A percentile compares a stretch with the other conserved stretches of the same genome.
phyloP scores from a whole-genome alignment of 64 coral and sea anemone genomes.

The Montipora foliosa region DNA sequence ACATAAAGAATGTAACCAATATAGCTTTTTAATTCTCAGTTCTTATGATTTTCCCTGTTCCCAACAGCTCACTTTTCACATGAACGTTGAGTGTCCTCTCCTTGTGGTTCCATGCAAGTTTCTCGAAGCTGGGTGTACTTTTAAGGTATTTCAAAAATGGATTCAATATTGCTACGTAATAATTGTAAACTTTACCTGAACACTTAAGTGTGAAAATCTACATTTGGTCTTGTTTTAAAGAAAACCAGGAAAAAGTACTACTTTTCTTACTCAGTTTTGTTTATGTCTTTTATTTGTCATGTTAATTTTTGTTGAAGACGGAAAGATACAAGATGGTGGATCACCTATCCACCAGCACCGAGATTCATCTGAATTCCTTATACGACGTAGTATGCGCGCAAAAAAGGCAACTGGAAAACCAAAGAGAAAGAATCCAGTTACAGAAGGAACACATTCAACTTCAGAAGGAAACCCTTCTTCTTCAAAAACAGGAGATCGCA shows the following conservation, averaged over 20 bases:
- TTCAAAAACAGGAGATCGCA: slow-evolving; percentile 85
- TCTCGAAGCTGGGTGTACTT: slow-evolving; percentile 86
- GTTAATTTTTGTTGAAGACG: slow-evolving; percentile 55
- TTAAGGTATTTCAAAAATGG: slow-evolving; percentile 69
- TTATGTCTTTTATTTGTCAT: background rate
- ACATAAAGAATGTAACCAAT: background rate
- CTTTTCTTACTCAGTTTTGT: background rate
- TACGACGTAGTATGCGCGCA: slow-evolving; percentile 75
- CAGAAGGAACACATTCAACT: slow-evolving; percentile 99
- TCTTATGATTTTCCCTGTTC: background rate
- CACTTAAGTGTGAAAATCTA: background rate
- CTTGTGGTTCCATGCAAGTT: slow-evolving; percentile 90
- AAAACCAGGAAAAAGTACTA: too few relatives aligned
- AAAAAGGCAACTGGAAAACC: slow-evolving; percentile 82
- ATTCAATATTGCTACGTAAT: background rate
- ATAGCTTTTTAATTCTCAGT: background rate
- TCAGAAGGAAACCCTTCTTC: slow-evolving; percentile 85
- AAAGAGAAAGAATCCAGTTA: slow-evolving; percentile 89
- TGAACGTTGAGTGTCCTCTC: slow-evolving; percentile 82
- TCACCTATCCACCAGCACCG: slow-evolving; percentile 62
- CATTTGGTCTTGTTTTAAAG: too few relatives aligned
- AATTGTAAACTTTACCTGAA: background rate
- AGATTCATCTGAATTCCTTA: slow-evolving; percentile 73
- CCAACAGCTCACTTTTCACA: slow-evolving; percentile 78
- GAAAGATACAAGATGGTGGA: slow-evolving; percentile 84